phyloP scores from a whole-genome alignment of 2,797 vertebrate species.

The Acropternis orthonyx region DNA sequence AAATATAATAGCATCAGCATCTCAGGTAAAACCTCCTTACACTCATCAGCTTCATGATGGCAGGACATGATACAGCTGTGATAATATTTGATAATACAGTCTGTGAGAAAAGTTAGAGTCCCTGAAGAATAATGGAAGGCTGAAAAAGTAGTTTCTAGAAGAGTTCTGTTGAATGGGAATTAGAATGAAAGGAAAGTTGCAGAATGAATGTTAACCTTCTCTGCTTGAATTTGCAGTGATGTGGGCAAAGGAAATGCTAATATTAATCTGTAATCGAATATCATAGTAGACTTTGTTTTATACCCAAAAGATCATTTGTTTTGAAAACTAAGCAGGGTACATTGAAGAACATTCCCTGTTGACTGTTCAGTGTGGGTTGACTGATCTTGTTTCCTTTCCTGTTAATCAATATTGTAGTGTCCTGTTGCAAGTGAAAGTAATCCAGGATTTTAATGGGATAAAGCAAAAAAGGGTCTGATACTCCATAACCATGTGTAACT shows the following conservation, averaged over 20 bases:
- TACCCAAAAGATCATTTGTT: background rate
- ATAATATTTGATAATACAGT: background rate
- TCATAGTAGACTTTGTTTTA: background rate
- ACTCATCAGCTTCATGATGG: background rate
- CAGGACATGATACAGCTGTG: background rate
- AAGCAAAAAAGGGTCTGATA: background rate
- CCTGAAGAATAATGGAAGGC: background rate
- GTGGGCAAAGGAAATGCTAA: background rate
- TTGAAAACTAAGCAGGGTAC: background rate
- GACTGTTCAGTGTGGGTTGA: background rate
- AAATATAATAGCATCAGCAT: constrained; percentile 13
- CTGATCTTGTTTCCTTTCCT: background rate
- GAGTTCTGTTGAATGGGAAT: background rate
- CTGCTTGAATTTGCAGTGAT: background rate
- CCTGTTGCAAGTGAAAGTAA: background rate
- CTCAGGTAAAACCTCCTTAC: constrained; percentile 40
- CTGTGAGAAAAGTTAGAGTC: background rate
- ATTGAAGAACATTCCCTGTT: background rate
- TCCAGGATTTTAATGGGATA: background rate
- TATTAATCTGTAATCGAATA: background rate
- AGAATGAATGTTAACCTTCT: background rate
- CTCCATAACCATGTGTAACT: background rate
- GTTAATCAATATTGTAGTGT: background rate
- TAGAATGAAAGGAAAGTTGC: background rate
- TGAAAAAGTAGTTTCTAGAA: background rate